A percentile compares a stretch with the other conserved stretches of the same genome.
phyloP scores from a whole-genome alignment of 2,888 invertebrate species.

The Pristionchus maxplancki region DNA sequence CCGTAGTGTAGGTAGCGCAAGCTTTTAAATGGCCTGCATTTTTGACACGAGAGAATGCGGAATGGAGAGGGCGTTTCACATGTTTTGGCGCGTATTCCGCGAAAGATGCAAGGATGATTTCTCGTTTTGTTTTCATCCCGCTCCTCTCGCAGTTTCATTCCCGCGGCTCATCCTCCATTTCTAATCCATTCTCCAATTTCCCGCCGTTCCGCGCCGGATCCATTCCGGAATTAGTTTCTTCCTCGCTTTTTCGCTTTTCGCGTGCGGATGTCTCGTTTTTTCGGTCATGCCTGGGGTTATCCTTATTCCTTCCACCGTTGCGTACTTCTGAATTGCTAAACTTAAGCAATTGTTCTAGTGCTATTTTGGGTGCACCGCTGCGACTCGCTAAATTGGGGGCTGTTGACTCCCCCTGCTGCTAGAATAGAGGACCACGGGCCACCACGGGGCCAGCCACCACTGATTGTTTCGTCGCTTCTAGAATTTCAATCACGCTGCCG shows the following conservation, averaged over 20 bases:
- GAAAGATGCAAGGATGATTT: background rate
- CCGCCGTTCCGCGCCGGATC: background rate
- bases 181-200: background rate
- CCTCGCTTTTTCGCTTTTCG: background rate
- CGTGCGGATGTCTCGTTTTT: background rate
- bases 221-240: constrained; percentile 4
- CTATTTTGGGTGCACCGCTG: background rate
- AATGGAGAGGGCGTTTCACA: no score
- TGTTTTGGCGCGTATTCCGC: background rate
- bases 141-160: background rate
- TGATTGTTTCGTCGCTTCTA: constrained; percentile 35
- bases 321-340: background rate
- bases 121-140: background rate
- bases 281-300: background rate
- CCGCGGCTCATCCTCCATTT: background rate
- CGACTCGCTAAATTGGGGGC: background rate
- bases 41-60: no score
- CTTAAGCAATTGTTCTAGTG: background rate
- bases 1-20: background rate
- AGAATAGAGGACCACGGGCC: background rate
- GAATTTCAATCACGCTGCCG: constrained; percentile 39
- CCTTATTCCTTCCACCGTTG: background rate
- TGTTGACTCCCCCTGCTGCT: background rate
- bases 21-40: no score
- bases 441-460: background rate